These are phyloP conservation scores for Trichopoda pennipes DNA, from an alignment of 2,888 invertebrate species.

Conservation along the genomic window DNA sequence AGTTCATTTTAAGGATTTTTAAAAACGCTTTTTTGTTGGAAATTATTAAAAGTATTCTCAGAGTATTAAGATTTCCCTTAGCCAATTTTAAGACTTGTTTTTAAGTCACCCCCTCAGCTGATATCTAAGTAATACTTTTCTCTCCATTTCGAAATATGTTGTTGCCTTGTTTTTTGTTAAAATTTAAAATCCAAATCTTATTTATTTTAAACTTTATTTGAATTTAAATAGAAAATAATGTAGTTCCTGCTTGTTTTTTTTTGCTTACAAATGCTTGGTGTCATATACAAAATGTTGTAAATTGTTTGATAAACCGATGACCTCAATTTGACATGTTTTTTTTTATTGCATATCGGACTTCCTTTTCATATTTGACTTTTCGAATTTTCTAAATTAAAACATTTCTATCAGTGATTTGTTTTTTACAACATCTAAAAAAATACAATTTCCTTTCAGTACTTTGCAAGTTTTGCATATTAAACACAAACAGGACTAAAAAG, in stretches of 20 bases:
- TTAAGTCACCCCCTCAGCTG: too few species aligned
- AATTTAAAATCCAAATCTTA: too few species aligned
- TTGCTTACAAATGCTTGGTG: too few species aligned
- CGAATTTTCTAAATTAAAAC: conserved; percentile 14
- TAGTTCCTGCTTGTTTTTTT: neutral
- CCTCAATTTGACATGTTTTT: conserved; percentile 53
- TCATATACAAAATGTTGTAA: neutral
- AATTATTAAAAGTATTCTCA: too few species aligned
- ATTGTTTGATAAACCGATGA: conserved; percentile 54
- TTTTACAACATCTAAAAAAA: neutral
- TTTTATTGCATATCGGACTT: conserved; percentile 36
- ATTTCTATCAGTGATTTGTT: conserved; percentile 24
- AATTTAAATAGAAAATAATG: neutral
- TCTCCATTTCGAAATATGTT: too few species aligned
- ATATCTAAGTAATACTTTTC: too few species aligned
- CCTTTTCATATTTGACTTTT: conserved; percentile 25
- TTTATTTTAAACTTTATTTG: neutral
- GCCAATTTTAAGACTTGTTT: too few species aligned
- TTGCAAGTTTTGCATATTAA: conserved; percentile 4
- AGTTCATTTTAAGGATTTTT: too few species aligned
- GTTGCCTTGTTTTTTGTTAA: too few species aligned
- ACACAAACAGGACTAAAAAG: neutral
- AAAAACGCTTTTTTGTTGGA: too few species aligned
- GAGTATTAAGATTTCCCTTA: too few species aligned
- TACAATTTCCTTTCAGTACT: conserved; percentile 2